Conservation (phyloP, 2,888 invertebrate genomes). For the Pelosia muscerda region DNA sequence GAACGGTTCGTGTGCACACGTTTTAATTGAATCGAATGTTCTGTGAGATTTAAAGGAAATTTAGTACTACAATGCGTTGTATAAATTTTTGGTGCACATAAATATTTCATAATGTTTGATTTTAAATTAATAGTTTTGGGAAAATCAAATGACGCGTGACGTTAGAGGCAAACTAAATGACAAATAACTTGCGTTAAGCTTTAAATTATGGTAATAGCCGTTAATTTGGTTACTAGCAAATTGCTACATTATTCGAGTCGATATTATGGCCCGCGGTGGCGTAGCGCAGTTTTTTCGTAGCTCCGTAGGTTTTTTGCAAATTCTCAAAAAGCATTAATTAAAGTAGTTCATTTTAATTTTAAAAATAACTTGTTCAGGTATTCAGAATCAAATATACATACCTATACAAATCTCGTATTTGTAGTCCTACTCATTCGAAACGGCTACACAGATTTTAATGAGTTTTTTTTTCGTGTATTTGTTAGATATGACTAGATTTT, state of each 20-base stretch:
- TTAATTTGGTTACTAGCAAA: slow-evolving; percentile 44
- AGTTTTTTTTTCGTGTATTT: no score
- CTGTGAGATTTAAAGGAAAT: slow-evolving; percentile 52
- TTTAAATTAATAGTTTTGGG: slow-evolving; percentile 24
- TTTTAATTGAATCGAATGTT: slow-evolving; percentile 80
- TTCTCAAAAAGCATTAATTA: slow-evolving; percentile 37
- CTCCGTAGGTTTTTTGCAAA: slow-evolving; percentile 44
- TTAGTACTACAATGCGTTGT: slow-evolving; percentile 16
- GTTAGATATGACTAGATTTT: no score
- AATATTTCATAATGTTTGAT: slow-evolving; percentile 9
- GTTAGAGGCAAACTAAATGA: slow-evolving; percentile 38
- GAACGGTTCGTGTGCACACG: slow-evolving; percentile 64
- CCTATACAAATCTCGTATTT: not conserved
- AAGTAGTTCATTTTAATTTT: slow-evolving; percentile 22
- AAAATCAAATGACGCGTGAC: slow-evolving; percentile 29
- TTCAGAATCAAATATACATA: not conserved
- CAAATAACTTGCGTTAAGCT: slow-evolving; percentile 41
- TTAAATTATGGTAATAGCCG: slow-evolving; percentile 43
- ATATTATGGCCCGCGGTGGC: slow-evolving; percentile 50
- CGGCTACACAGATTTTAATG: no score
- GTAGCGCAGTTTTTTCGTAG: slow-evolving; percentile 51
- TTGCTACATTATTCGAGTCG: slow-evolving; percentile 47
- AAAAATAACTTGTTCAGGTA: not conserved
- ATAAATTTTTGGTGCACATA: not conserved
- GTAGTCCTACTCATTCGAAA: no score